These are phyloP conservation scores for Alosa sapidissima DNA, from an alignment of 2,797 vertebrate species.

Conservation along the genomic window DNA sequence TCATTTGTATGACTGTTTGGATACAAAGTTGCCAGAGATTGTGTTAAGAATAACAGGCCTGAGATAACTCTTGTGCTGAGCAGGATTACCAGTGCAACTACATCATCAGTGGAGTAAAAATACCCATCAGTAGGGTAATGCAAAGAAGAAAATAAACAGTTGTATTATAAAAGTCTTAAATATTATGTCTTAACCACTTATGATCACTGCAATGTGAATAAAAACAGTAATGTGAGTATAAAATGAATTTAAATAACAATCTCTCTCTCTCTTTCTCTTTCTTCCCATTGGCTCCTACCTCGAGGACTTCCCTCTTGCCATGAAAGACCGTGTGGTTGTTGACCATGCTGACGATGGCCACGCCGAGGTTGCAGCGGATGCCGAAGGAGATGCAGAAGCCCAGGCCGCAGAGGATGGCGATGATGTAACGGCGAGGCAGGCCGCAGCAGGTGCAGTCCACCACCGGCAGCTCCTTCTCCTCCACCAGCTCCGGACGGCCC, in stretches of 20 bases:
- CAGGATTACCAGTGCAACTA: too few species aligned
- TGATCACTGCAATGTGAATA: neutral
- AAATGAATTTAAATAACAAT: too few species aligned
- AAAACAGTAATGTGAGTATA: too few species aligned
- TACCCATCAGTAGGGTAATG: too few species aligned
- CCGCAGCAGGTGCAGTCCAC: constrained; percentile 92
- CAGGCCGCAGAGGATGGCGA: constrained; percentile 89
- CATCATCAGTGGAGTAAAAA: too few species aligned
- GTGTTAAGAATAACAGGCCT: too few species aligned
- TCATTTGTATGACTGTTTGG: too few species aligned
- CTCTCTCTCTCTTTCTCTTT: neutral
- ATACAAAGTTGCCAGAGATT: too few species aligned
- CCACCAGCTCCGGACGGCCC: constrained; percentile 81
- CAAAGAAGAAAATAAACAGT: too few species aligned
- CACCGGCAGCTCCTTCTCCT: constrained; percentile 79
- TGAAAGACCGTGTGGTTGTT: constrained; percentile 87
- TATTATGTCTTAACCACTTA: too few species aligned
- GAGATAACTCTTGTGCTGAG: too few species aligned
- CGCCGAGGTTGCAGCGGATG: constrained; percentile 92
- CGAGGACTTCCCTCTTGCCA: constrained; percentile 83
- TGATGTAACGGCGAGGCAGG: constrained; percentile 90
- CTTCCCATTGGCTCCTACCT: constrained; percentile 69
- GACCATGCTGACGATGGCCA: constrained; percentile 96
- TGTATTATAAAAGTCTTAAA: too few species aligned
- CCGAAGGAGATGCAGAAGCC: constrained; percentile 97